Evolutionary conservation across 2,797 vertebrate species (phyloP), one percentile per base, ranked within the genome.

Genomic region (Siniperca obscura): DNA sequence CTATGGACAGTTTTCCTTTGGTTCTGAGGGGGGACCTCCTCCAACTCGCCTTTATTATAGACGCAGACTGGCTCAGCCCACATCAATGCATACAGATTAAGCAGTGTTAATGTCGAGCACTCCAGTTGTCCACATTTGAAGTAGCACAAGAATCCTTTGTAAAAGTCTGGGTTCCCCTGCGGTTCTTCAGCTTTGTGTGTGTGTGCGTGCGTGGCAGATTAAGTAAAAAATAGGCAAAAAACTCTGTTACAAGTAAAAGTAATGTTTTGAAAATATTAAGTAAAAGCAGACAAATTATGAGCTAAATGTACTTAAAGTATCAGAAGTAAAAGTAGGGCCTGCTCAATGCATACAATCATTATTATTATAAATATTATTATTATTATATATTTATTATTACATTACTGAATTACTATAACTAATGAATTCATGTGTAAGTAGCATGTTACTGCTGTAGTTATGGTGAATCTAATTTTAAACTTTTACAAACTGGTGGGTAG

Each of bases 1-100:
- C 90, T 91, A 83, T 91, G 92, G 90, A 94, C 90, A 83, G 86
- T 91, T 94, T 93, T 94, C 92, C 93, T 94, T 94, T 94, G 94
- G 94, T 92, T 93, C 87, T 83, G 80, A 73, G 61, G 56, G 70
- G 36, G 14, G 13, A 57, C 36, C 82, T 90, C 87, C 86, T 92
- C 84, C 84, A 76, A 81, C 81, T 84, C 38, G 82, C 81, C 87
- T 93, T 90, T 86, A 86, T 88, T 70, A 83, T 38, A 84, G 84
- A 84, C 50, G 76, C 82, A 86, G 77, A 86, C 86, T 25, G 65
- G 83, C 80, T 90, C 88, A 83, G 83, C 80, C 90, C 87, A 88
- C 85, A 83, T 91, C 71, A 67, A 89, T 91, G 89, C 91, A 92
- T 89, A 90, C 92, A 82, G 87, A 90, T 86, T 71, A 84, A 87